Evolutionary conservation across 2,888 invertebrate genomes (phyloP), one percentile per base, ranked within the genome.

Genomic region (Cerastis rubricosa): DNA sequence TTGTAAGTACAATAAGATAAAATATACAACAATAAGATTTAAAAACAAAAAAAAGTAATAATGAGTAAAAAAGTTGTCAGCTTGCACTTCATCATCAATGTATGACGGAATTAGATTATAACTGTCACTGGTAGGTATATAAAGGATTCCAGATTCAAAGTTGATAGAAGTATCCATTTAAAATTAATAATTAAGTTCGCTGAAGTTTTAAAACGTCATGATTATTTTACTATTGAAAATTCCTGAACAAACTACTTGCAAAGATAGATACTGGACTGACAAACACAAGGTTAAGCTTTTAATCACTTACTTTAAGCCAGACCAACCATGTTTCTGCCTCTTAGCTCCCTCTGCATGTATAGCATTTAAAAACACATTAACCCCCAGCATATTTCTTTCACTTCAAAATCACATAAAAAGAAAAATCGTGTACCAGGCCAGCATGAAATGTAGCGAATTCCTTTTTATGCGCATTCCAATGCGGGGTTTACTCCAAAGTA

Each of bases 391-490:
- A 65, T 69, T 86, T 72, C 70, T 61, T 85, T 71, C 65, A 70
- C 78, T 74, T 67, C 65, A 43, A 72, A 54, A 77, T 59, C 65
- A 68, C 57, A 63, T 73, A 75, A 68, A 74, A 71, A 65, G 68
- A 71, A 69, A 71, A 72, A 70, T 70, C 69, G 12, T 61, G 51
- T 70, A 66, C 57, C 71, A 54, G 66, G 47, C 83, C 49, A 85
- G 57, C 64, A 51, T 61, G 71, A 66, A 86, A 80, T 74, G 71
- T 73, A 83, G 66, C 59, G 65, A 74, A 85, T 73, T 77, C 71
- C 86, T 78, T 84, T 83, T 78, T 84, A 82, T 82, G 78, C 61
- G 80, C 78, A 84, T 84, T 86, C 84, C 84, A 86, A 73, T 86
- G 75, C 86, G 29, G 80, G 73, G 69, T 71, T 76, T 84, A 29